Percentiles rank a stretch among this genome's conserved stretches.
Conservation (phyloP, 2,888 invertebrate species). For the Gastracanthus pulcherrimus region DNA sequence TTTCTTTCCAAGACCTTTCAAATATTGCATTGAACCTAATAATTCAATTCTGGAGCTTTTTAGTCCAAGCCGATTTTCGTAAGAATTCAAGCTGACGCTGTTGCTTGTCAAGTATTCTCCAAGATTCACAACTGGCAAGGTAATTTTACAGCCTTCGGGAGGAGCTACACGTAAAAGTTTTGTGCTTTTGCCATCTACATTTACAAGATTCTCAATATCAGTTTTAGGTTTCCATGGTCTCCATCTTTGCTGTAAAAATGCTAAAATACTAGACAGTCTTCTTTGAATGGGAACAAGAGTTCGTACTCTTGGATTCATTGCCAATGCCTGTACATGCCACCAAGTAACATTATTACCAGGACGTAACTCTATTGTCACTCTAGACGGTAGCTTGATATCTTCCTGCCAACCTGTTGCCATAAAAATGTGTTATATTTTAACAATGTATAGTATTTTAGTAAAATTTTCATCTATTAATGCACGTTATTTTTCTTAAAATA, state of each 20-base stretch:
- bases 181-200: conserved; percentile 66
- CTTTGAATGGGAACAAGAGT: conserved; percentile 87
- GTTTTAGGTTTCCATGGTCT: conserved; percentile 79
- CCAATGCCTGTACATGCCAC: conserved; percentile 89
- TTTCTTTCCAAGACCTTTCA: conserved; percentile 74
- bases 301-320: conserved; percentile 93
- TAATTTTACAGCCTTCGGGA: conserved; percentile 82
- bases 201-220: conserved; percentile 63
- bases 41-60: conserved; percentile 79
- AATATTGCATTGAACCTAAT: conserved; percentile 74
- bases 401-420: conserved; percentile 82
- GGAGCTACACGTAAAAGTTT: conserved; percentile 77
- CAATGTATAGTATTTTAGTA: background rate
- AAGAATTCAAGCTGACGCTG: conserved; percentile 87
- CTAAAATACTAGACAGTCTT: conserved; percentile 84
- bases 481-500: conserved; percentile 1
- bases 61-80: conserved; percentile 85
- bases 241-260: conserved; percentile 89
- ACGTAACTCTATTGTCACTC: conserved; percentile 86
- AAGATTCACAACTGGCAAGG: conserved; percentile 85
- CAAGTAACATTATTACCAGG: conserved; percentile 90
- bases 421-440: conserved; percentile 26
- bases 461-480: background rate
- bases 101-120: conserved; percentile 88
- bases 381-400: conserved; percentile 87